A percentile compares a stretch with the other conserved stretches of the same genome.
Conservation (phyloP, 2,113 vertebrate genomes). For the Myrmecophaga tridactyla region DNA sequence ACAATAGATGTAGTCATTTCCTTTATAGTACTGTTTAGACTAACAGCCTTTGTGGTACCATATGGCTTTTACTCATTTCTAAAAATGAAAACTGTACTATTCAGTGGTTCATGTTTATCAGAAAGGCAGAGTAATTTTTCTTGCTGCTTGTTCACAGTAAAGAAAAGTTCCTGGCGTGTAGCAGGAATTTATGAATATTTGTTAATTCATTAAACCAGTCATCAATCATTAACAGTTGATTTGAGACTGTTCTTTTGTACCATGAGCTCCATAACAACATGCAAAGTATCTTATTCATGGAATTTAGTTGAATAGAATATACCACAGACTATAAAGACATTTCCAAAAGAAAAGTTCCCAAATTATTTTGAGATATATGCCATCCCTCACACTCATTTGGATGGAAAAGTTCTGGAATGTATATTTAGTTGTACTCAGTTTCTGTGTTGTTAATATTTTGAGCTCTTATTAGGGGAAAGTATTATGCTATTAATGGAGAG, state of each 20-base stretch:
- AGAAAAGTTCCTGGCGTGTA: neutral
- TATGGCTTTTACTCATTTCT: neutral
- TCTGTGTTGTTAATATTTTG: neutral
- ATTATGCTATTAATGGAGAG: neutral
- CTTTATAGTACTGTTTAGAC: neutral
- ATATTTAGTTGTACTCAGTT: neutral
- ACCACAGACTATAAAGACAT: neutral
- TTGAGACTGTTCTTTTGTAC: neutral
- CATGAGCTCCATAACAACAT: neutral
- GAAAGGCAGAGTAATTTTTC: neutral
- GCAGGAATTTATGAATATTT: neutral
- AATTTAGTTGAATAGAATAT: constrained; percentile 37
- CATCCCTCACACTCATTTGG: neutral
- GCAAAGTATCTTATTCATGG: constrained; percentile 10
- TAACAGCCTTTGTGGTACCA: neutral
- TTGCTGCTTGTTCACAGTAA: neutral
- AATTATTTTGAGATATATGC: neutral
- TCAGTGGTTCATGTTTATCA: constrained; percentile 4
- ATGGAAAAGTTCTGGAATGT: neutral
- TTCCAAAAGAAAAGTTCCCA: neutral
- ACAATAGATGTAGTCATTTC: neutral
- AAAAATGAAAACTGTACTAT: neutral
- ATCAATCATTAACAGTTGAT: neutral
- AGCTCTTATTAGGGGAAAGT: neutral
- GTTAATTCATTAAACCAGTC: neutral